Base-by-base conservation (phyloP, 2,113 vertebrate genomes). In the Oreochromis spilurus region DNA sequence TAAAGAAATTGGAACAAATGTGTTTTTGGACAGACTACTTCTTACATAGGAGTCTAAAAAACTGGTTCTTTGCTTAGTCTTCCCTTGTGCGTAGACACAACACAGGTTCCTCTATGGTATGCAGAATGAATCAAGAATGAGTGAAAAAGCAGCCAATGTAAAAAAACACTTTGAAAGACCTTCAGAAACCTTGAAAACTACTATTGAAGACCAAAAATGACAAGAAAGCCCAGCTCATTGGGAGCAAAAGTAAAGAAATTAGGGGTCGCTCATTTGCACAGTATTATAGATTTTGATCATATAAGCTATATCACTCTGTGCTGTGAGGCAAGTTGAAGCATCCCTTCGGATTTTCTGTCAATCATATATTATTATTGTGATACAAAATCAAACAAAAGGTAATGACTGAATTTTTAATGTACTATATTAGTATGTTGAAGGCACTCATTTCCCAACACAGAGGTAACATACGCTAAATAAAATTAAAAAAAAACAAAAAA, bases 401-500 rank as follows among this genome's bases (percentile, higher is more conserved):
- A 77, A 19, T 77, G 16, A 5, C 10, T 50, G 24, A 31, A 8
- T 31, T 77, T 50, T 31, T 50, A 26, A 75, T 48, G 24, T 45
- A 29, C 21, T 48, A 17, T 48, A 75, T 75, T 14, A 11, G 14
- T 0, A 50, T 77, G 0, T 31, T 50, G 45, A 31, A 77, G 9
- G 26, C 3, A 48, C 24, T 31, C 9, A 77, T 77, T 77, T 77
- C 50, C 43, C 43, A 77, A 19, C 26, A 77, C 16, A 77, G 43
- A n/a, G 16, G 4, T 9, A 72, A 77, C 70, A 77, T 50, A 50
- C 0, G 26, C 26, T 21, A 21, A 21, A 21, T 21, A 21, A 21
- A n/a, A n/a, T n/a, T 77, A 50, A 11, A 8, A 7, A 19, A 48
- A 48, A 38, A 11, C 5, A 2, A 0, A 1, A 1, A 16, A 7